phyloP scores from a whole-genome alignment of 2,797 vertebrate species.

The Enteromius viviparus region DNA sequence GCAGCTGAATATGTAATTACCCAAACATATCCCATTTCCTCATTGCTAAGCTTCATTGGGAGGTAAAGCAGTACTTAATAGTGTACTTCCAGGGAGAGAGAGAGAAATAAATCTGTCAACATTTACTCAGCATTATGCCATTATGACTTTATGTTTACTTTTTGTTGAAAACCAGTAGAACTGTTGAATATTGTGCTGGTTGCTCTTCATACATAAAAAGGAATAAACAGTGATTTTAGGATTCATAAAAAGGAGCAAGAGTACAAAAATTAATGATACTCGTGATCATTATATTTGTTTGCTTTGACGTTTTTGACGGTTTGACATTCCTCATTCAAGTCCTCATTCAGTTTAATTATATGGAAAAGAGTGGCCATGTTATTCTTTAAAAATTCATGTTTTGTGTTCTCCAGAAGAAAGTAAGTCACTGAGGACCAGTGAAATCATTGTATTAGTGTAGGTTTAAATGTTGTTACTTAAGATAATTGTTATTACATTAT shows the following conservation, averaged over 20 bases:
- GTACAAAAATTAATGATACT: not conserved
- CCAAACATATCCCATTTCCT: not conserved
- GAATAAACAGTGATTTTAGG: not conserved
- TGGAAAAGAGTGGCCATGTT: not conserved
- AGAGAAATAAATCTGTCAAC: not conserved
- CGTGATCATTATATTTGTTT: not conserved
- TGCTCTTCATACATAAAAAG: too few species aligned
- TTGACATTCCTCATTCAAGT: not conserved
- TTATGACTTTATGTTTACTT: not conserved
- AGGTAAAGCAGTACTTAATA: constrained; percentile 3
- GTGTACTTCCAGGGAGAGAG: too few species aligned
- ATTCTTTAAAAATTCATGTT: not conserved
- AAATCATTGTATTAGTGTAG: not conserved
- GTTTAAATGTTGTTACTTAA: not conserved
- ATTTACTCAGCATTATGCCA: not conserved
- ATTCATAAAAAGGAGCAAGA: not conserved
- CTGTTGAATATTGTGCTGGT: not conserved
- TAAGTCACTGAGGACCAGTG: not conserved
- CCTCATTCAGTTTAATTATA: not conserved
- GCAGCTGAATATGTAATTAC: constrained; percentile 20
- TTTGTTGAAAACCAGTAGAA: not conserved
- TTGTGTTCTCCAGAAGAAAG: not conserved
- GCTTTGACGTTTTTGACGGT: not conserved
- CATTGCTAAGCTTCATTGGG: not conserved
- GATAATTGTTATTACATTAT: not conserved